Evolutionary conservation across 2,113 vertebrate genomes (phyloP).

Genomic region (Xenopus laevis): DNA sequence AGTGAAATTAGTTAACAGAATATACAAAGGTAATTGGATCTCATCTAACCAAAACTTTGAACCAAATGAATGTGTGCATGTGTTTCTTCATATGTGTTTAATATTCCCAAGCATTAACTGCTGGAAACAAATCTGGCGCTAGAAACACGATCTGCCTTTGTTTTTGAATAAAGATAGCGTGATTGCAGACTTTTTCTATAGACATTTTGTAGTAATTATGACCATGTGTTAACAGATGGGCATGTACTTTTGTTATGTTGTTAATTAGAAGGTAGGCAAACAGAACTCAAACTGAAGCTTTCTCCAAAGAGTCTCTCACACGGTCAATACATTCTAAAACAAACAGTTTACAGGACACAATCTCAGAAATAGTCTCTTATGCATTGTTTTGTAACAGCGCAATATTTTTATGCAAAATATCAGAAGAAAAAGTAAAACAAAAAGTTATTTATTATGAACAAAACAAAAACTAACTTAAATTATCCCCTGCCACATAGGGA

Average conservation of each 20-base stretch:
- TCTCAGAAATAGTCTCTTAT: too few relatives aligned
- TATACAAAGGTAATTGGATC: conserved; percentile 21
- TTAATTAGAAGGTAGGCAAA: conserved; percentile 63
- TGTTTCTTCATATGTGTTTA: conserved; percentile 28
- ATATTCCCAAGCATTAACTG: conserved; percentile 50
- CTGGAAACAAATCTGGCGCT: conserved; percentile 52
- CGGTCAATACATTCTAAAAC: conserved; percentile 12
- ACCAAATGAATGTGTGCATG: conserved; percentile 29
- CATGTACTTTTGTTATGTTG: conserved; percentile 53
- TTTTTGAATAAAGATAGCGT: conserved; percentile 56
- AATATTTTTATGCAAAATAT: too few relatives aligned
- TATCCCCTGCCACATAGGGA: too few relatives aligned
- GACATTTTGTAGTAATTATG: conserved; percentile 47
- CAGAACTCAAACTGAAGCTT: conserved; percentile 60
- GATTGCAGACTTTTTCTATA: conserved; percentile 64
- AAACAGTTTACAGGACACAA: conserved; percentile 13
- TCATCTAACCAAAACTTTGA: conserved; percentile 19
- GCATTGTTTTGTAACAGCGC: too few relatives aligned
- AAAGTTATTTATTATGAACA: too few relatives aligned
- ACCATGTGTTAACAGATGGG: conserved; percentile 66
- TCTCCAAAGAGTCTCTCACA: conserved; percentile 41
- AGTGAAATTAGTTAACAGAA: background rate
- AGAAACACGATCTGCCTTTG: conserved; percentile 56
- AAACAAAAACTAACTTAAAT: too few relatives aligned
- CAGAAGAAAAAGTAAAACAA: too few relatives aligned